These are phyloP conservation scores for Hydrophis major DNA, from an alignment of 2,797 vertebrate genomes.

Conservation along the genomic window DNA sequence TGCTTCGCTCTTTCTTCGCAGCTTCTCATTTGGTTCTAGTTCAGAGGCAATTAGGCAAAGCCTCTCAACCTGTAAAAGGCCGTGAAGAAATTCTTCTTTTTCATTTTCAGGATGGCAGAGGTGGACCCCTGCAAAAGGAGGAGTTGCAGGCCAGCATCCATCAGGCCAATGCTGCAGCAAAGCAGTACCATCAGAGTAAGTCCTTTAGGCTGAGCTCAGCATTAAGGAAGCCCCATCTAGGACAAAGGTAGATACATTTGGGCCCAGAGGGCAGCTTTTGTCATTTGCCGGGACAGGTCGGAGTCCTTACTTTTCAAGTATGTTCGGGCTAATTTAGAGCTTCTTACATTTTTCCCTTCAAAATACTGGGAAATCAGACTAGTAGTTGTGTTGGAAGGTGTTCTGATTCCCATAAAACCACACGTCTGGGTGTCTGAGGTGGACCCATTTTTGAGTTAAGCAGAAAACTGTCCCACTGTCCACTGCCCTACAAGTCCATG, in stretches of 20 bases:
- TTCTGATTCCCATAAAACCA: neutral
- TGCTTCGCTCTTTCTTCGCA: neutral
- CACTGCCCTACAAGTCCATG: neutral
- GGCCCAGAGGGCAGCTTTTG: neutral
- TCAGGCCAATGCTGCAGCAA: slow-evolving; percentile 80
- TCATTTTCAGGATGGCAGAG: slow-evolving; percentile 71
- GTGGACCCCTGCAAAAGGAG: slow-evolving; percentile 83
- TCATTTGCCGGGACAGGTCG: neutral
- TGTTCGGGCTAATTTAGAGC: neutral
- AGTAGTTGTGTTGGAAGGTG: neutral
- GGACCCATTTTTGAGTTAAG: neutral
- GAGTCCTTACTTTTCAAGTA: neutral
- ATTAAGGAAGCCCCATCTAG: neutral
- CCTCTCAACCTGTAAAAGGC: neutral
- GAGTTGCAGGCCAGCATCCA: slow-evolving; percentile 90
- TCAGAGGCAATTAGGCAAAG: neutral
- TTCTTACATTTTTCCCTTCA: neutral
- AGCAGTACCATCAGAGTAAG: slow-evolving; percentile 82
- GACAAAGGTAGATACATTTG: neutral
- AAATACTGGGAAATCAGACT: neutral
- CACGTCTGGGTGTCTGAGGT: neutral
- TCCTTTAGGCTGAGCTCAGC: neutral
- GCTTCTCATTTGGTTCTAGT: neutral
- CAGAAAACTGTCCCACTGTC: neutral
- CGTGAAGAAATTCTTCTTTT: neutral